Evolutionary conservation across 1,140 invertebrate genomes (phyloP).

Genomic region (Leptinotarsa texana): DNA sequence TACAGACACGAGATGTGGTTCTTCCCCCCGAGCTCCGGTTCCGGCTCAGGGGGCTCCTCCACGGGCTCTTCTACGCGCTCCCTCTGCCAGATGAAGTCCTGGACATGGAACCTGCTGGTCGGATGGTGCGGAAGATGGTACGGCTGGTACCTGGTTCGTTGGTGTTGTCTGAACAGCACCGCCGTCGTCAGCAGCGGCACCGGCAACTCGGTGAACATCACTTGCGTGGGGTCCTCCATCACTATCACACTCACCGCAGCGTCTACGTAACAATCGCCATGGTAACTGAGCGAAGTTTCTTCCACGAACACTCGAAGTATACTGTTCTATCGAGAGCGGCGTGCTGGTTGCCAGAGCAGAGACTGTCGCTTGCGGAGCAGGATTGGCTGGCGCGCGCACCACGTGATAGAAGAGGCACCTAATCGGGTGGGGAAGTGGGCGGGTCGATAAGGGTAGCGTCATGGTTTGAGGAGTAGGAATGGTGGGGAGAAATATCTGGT

Average conservation of each 20-base stretch:
- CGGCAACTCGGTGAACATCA: conserved; percentile 56
- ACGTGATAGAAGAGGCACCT: conserved; percentile 59
- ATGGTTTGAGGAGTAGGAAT: not conserved
- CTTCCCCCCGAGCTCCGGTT: conserved; percentile 55
- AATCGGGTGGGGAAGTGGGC: not conserved
- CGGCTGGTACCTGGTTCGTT: conserved; percentile 58
- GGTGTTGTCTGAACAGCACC: conserved; percentile 52
- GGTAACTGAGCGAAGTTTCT: conserved; percentile 53
- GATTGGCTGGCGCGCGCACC: conserved; percentile 58
- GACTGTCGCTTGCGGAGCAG: conserved; percentile 37
- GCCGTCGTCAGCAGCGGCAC: conserved; percentile 53
- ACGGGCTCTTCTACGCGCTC: conserved; percentile 42
- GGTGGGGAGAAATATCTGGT: too few species aligned
- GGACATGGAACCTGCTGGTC: conserved; percentile 60
- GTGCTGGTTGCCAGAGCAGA: not conserved
- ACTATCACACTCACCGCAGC: conserved; percentile 35
- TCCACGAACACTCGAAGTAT: conserved; percentile 46
- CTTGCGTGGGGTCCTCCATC: conserved; percentile 55
- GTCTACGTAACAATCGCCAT: conserved; percentile 54
- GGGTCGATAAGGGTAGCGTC: not conserved
- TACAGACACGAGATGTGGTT: conserved; percentile 87
- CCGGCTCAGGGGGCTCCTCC: conserved; percentile 4
- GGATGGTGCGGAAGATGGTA: conserved; percentile 62
- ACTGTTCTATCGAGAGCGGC: conserved; percentile 41
- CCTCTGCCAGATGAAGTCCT: conserved; percentile 61